Evolutionary conservation across 2,888 invertebrate species (phyloP), one percentile per base, ranked within the genome.

Genomic region (Cyaniris semiargus): DNA sequence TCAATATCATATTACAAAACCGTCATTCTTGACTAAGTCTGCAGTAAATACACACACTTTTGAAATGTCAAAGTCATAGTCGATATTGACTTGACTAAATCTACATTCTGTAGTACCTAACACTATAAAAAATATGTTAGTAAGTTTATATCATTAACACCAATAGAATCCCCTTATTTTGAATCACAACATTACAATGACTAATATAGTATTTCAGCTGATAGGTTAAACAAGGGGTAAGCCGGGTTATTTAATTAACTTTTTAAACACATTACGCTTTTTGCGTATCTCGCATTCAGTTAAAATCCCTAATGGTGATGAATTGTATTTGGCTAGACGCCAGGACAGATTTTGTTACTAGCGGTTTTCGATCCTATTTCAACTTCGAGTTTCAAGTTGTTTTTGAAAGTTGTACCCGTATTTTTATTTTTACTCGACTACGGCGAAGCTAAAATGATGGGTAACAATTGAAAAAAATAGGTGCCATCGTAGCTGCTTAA

Each of bases 221-320:
- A 66, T 70, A 70, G n/a, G 70, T n/a, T 70, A 70, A 70, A 71
- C 34, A 21, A 38, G 38, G 71, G 71, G 44, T 21, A 44, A 38
- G 21, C 21, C 21, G 74, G 76, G 78, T 75, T 79, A 82, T 81
- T 80, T 79, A 82, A 87, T 89, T 87, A 85, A 87, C 86, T 90
- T 48, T 74, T 90, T 87, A 89, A 90, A 89, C 87, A 89, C 88
- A 89, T 90, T 87, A 88, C 87, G 84, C 81, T 90, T 91, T 92
- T 92, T 90, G 87, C 87, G 85, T 86, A 85, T 83, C 85, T 85
- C 85, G 85, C 86, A 85, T 88, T 88, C 89, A 89, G 89, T 89
- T 81, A 87, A 85, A 87, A 86, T 84, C 86, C 86, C 85, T 92
- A 93, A 92, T 92, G 87, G 90, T 87, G 90, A 92, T 89, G 87